Base-by-base conservation (phyloP, 2,888 invertebrate genomes). In the Dione vanillae region DNA sequence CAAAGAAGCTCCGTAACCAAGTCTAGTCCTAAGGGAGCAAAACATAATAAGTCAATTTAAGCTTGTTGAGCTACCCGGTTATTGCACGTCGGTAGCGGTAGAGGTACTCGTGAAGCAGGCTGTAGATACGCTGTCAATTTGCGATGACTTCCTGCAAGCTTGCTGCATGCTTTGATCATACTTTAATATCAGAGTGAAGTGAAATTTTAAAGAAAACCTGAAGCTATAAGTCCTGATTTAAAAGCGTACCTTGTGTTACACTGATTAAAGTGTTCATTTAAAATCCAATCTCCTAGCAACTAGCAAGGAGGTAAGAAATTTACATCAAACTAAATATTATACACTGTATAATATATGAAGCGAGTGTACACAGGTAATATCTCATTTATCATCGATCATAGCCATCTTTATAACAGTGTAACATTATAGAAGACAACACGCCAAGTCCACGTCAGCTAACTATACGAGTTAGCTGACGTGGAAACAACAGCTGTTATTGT, bases 21-120 rank as follows among this genome's bases (percentile, higher is more conserved):
- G n/a, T n/a, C n/a, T n/a, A n/a, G n/a, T n/a, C n/a, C 35, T 35
- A 37, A n/a, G 9, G n/a, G 35, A n/a, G 9, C 8, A 54, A 35
- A 54, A 35, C n/a, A 2, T 54, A 35, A 54, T n/a, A 52, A 52
- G 27, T 14, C 27, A 52, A 52, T 52, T 52, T 52, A 52, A 52
- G 8, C 14, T 52, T 12, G 52, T 27, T 14, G 27, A 52, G 14
- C n/a, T 54, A 54, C n/a, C 54, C 9, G 35, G 54, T n/a, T 27
- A 52, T 35, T n/a, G 52, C n/a, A 9, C 35, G 27, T n/a, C n/a
- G n/a, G n/a, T n/a, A n/a, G n/a, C n/a, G n/a, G n/a, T n/a, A n/a
- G n/a, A n/a, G n/a, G n/a, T 8, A 35, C 14, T 3, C 27, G 27
- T 27, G 5, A 5, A 27, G 2, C 5, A 27, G 27, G 5, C 27